A percentile compares a stretch with the other conserved stretches of the same genome.
Conservation (phyloP, 1,140 invertebrate species). For the Anastrepha ludens region DNA sequence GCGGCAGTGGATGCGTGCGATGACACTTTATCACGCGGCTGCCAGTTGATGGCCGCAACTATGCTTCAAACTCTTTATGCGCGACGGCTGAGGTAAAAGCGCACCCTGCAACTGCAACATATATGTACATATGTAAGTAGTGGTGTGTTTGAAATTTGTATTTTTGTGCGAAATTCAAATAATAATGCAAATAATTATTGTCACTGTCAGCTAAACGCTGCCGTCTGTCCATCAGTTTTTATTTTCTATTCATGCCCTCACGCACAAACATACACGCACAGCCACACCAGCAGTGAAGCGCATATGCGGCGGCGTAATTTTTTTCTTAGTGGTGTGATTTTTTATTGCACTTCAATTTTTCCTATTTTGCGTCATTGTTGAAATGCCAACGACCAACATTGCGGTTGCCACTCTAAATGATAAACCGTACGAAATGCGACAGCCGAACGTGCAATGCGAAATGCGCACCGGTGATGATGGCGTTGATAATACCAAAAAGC, state of each 20-base stretch:
- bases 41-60: constrained; percentile 19
- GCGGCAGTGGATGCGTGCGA: background rate
- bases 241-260: constrained; percentile 7
- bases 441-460: background rate
- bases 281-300: background rate
- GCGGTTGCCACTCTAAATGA: constrained; percentile 47
- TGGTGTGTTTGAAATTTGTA: background rate
- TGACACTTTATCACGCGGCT: background rate
- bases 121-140: background rate
- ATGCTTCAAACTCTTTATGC: background rate
- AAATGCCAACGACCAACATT: constrained; percentile 37
- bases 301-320: background rate
- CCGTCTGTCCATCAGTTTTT: constrained; percentile 33
- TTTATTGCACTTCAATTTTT: constrained; percentile 27
- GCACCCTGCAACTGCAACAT: background rate
- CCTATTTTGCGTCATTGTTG: constrained; percentile 19
- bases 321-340: background rate
- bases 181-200: constrained; percentile 49
- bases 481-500: constrained; percentile 42
- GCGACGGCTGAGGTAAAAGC: too few relatives aligned
- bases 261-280: background rate
- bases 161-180: background rate
- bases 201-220: constrained; percentile 36
- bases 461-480: background rate
- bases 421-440: constrained; percentile 38